Evolutionary conservation across 2,888 invertebrate species (phyloP), one percentile per base, ranked within the genome.

Genomic region (Lycia hirtaria): DNA sequence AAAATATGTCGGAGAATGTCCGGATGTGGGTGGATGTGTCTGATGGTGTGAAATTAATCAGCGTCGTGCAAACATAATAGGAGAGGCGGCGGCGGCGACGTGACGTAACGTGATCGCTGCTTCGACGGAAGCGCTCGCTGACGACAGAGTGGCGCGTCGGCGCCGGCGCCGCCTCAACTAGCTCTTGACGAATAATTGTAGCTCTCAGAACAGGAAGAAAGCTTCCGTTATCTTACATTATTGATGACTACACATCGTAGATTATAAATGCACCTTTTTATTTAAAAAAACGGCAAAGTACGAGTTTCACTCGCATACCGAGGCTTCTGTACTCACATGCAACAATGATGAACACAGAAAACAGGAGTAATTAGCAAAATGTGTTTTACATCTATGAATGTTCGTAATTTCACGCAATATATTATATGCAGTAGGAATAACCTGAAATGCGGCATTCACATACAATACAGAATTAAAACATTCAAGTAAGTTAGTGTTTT

Each of bases 61-160:
- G 76, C 67, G 88, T 87, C 88, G 80, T 74, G 81, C 81, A 83
- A 87, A 88, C 86, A 87, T 87, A 90, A 88, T 88, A 76, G 75
- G 73, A 77, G 76, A 76, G 83, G 66, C 67, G 73, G 68, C 69
- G 75, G 56, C 71, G 70, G 71, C 67, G 69, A 67, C 76, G 66
- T 70, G 74, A n/a, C n/a, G n/a, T n/a, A n/a, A n/a, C 65, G 68
- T 60, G 65, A n/a, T 62, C 69, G 61, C 56, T 60, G 64, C 64
- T 64, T 62, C 64, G 40, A 72, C 73, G 76, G 78, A 82, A 76
- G 68, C 72, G 58, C 65, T 68, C 65, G 54, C 53, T 71, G 75
- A 76, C 73, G 71, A 69, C 76, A 75, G 76, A 80, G 82, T 76
- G 73, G 69, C 75, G 75, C 69, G 69, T 67, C n/a, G n/a, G 60